Conservation (phyloP, 2,113 vertebrate species). For the Semicossyphus pulcher region DNA sequence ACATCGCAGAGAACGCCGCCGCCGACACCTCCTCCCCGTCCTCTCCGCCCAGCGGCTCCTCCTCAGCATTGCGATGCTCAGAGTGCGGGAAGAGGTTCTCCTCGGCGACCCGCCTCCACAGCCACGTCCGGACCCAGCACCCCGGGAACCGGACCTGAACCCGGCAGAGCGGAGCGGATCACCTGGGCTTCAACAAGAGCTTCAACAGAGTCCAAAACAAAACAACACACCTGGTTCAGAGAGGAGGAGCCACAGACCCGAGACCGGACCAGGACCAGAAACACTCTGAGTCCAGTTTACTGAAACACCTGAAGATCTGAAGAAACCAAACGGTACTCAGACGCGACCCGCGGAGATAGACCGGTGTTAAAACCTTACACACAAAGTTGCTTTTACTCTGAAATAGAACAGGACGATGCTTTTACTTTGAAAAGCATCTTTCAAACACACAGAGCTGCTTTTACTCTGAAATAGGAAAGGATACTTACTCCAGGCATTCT, state of each 20-base stretch:
- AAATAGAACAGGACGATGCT: not conserved
- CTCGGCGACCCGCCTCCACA: conserved; percentile 71
- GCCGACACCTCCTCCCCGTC: not conserved
- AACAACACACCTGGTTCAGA: not conserved
- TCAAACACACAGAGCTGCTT: not conserved
- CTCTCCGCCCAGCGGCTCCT: not conserved
- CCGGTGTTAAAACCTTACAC: not conserved
- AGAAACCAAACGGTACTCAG: not conserved
- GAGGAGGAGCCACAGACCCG: not conserved
- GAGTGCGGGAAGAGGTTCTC: conserved; percentile 81
- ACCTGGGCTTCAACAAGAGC: not conserved
- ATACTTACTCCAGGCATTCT: not conserved
- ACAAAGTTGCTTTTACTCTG: not conserved
- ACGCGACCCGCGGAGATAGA: not conserved
- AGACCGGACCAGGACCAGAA: not conserved
- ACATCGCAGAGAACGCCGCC: conserved; percentile 21
- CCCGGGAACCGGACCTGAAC: conserved; percentile 52
- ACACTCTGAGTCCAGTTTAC: not conserved
- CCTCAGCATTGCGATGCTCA: conserved; percentile 39
- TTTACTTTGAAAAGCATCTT: not conserved
- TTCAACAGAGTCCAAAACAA: not conserved
- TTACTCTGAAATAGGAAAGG: conserved; percentile 2
- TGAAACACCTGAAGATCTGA: not conserved
- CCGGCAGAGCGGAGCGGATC: not conserved
- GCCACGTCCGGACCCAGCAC: conserved; percentile 74